These are phyloP conservation scores for Crossaster papposus DNA, from an alignment of 53 echinoderm and acorn worm genomes.

Conservation along the genomic window DNA sequence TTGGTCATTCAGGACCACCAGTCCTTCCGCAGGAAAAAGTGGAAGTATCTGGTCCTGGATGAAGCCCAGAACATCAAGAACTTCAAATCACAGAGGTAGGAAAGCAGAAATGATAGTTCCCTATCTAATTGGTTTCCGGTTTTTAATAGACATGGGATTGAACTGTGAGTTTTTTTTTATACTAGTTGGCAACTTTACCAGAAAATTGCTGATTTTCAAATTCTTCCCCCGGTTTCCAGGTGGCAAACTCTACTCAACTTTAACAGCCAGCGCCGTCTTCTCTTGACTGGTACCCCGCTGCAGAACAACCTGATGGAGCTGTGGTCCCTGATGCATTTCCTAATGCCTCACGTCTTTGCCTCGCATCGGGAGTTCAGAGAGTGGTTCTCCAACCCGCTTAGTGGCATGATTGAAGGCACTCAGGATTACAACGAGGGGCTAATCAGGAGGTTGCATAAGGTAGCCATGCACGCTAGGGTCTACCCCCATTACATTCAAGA, in stretches of 20 bases:
- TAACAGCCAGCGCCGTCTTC: slow-evolving; percentile 96
- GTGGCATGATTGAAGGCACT: slow-evolving; percentile 98
- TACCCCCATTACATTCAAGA: no score
- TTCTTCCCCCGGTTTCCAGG: slow-evolving; percentile 44
- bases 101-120: background rate
- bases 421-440: slow-evolving; percentile 97
- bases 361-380: slow-evolving; percentile 98
- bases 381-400: slow-evolving; percentile 98
- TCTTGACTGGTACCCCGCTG: slow-evolving; percentile 96
- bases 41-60: slow-evolving; percentile 98
- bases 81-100: slow-evolving; percentile 99
- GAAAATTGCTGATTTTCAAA: background rate
- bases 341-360: slow-evolving; percentile 99
- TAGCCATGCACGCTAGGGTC: background rate
- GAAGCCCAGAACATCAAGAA: slow-evolving; percentile 99
- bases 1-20: slow-evolving; percentile 98
- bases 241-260: slow-evolving; percentile 99
- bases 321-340: slow-evolving; percentile 99
- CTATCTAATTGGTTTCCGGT: no score
- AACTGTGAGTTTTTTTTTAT: background rate
- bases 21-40: slow-evolving; percentile 97
- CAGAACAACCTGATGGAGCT: slow-evolving; percentile 99
- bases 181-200: no score
- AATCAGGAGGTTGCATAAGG: slow-evolving; percentile 92
- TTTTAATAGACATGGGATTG: background rate